Conservation (phyloP, 2,113 vertebrate genomes). For the Triplophysa rosa region DNA sequence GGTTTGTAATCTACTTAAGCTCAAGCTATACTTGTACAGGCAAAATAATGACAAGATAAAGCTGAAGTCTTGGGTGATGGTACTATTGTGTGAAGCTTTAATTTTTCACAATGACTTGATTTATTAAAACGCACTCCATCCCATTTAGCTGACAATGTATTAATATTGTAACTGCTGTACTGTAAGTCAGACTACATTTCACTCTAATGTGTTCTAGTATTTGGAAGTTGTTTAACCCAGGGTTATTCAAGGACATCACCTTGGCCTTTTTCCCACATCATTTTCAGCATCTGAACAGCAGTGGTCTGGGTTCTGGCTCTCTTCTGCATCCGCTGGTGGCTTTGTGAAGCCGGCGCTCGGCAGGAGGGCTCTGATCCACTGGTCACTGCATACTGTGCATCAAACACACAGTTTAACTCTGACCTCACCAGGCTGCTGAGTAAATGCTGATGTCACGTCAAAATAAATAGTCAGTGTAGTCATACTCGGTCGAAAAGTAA, state of each 20-base stretch:
- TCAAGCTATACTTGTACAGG: background rate
- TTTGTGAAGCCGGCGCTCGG: slow-evolving; percentile 24
- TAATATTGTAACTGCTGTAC: slow-evolving; percentile 63
- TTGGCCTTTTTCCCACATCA: slow-evolving; percentile 2
- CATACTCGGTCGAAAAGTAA: background rate
- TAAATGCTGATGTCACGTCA: slow-evolving; percentile 36
- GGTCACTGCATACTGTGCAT: slow-evolving; percentile 37
- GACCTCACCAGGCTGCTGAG: slow-evolving; percentile 42
- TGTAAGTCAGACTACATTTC: slow-evolving; percentile 45
- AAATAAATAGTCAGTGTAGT: slow-evolving; percentile 14
- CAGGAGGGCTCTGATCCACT: slow-evolving; percentile 41
- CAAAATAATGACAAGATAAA: slow-evolving; percentile 42
- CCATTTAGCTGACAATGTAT: slow-evolving; percentile 63
- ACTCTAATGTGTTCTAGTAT: slow-evolving; percentile 37
- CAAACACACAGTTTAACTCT: slow-evolving; percentile 44
- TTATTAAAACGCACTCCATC: slow-evolving; percentile 67
- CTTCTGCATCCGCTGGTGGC: background rate
- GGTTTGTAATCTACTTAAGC: background rate
- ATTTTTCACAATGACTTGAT: slow-evolving; percentile 58
- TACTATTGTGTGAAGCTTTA: slow-evolving; percentile 60
- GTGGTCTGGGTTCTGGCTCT: background rate
- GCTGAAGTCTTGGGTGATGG: slow-evolving; percentile 52
- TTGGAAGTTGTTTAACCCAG: slow-evolving; percentile 34
- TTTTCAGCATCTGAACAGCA: slow-evolving; percentile 16
- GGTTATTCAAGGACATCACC: background rate